Evolutionary conservation across 2,888 invertebrate genomes (phyloP).

Genomic region (Lasioglossum pauxillum): DNA sequence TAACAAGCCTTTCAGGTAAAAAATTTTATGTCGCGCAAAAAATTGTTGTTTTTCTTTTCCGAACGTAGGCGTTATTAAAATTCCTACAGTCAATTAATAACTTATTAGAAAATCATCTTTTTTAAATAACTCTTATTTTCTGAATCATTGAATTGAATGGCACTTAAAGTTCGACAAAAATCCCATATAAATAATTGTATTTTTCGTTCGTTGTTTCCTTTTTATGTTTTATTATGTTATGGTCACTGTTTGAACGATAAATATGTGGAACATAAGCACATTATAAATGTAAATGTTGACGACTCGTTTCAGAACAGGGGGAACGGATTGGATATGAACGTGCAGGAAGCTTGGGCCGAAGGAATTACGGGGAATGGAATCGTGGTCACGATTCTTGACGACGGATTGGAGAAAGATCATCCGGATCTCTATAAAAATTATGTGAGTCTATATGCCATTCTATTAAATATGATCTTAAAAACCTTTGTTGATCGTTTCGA

Average conservation of each 20-base stretch:
- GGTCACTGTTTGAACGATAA: neutral
- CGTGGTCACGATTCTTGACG: conserved; percentile 98
- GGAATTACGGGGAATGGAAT: conserved; percentile 97
- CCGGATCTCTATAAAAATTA: conserved; percentile 96
- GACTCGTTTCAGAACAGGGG: conserved; percentile 91
- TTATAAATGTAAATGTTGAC: conserved; percentile 13
- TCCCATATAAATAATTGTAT: neutral
- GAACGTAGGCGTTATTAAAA: neutral
- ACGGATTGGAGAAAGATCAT: conserved; percentile 98
- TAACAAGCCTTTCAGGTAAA: neutral
- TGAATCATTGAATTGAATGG: neutral
- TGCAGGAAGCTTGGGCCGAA: conserved; percentile 97
- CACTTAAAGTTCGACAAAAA: neutral
- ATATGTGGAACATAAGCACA: neutral
- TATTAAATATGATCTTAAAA: neutral
- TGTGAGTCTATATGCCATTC: conserved; percentile 88
- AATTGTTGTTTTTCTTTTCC: neutral
- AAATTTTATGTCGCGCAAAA: neutral
- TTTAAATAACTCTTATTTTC: neutral
- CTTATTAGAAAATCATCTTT: neutral
- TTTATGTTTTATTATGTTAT: no score
- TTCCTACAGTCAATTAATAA: neutral
- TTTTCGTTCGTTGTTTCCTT: neutral
- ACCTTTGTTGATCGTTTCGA: neutral
- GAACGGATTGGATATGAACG: conserved; percentile 97